Evolutionary conservation across 2,888 invertebrate species (phyloP).

Genomic region (Ditula angustiorana): DNA sequence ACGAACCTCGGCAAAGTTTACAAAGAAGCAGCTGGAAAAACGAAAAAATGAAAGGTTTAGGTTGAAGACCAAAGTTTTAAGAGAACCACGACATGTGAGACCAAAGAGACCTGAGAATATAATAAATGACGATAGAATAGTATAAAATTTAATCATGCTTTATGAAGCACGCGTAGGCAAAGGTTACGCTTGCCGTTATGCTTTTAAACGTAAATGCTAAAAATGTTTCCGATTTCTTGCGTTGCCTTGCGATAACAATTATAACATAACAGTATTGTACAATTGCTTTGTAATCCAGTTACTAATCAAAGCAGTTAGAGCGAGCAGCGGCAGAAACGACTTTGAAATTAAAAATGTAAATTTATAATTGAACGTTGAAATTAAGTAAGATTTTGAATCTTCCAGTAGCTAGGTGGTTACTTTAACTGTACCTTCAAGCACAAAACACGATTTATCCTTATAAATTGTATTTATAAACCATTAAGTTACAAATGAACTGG

Average conservation of each 20-base stretch:
- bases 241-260: constrained; percentile 32
- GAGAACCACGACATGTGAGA: no score
- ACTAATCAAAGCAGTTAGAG: constrained; percentile 26
- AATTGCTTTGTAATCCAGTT: constrained; percentile 26
- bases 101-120: no score
- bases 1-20: no score
- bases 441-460: neutral
- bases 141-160: no score
- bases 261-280: constrained; percentile 39
- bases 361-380: constrained; percentile 5
- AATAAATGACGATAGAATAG: no score
- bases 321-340: constrained; percentile 22
- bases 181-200: constrained; percentile 27
- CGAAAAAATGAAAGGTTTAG: no score
- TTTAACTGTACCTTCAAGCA: neutral
- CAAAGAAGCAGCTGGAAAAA: no score
- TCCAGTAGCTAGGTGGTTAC: neutral
- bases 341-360: constrained; percentile 28
- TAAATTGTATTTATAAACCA: neutral
- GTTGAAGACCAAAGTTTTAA: no score
- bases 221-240: constrained; percentile 36
- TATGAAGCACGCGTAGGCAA: constrained; percentile 12
- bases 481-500: neutral
- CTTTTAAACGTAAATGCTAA: constrained; percentile 21
- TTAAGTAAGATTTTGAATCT: neutral